A percentile compares a stretch with the other conserved stretches of the same genome.
Evolutionary conservation across 2,797 vertebrate species (phyloP).

Genomic region (Platalea minor): DNA sequence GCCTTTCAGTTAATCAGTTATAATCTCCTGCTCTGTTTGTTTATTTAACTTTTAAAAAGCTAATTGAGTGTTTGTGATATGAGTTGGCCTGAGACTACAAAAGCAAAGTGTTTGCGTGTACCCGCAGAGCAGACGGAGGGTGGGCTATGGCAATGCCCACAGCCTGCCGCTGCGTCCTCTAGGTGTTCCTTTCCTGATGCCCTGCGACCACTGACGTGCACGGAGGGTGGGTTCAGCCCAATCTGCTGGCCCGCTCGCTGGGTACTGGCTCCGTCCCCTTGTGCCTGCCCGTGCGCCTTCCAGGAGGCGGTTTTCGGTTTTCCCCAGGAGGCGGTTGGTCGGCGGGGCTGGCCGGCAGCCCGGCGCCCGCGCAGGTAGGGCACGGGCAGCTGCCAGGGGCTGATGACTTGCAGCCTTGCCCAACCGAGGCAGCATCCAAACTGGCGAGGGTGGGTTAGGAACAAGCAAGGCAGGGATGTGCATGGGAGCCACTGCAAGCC

Average conservation of each 20-base stretch:
- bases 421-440: background rate
- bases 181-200: background rate
- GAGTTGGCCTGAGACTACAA: background rate
- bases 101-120: background rate
- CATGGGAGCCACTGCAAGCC: background rate
- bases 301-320: background rate
- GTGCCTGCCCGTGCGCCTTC: background rate
- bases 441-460: background rate
- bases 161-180: background rate
- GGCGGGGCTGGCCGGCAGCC: background rate
- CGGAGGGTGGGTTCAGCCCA: background rate
- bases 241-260: background rate
- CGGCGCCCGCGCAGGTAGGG: fast-evolving
- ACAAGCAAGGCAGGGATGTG: background rate
- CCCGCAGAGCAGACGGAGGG: background rate
- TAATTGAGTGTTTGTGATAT: conserved; percentile 21
- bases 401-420: background rate
- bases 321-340: fast-evolving
- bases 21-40: background rate
- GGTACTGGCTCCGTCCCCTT: fast-evolving
- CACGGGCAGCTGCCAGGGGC: background rate
- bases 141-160: background rate
- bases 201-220: fast-evolving
- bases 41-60: conserved; percentile 22
- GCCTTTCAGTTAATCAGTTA: conserved; percentile 26